Evolutionary conservation across 2,797 vertebrate genomes (phyloP), one percentile per base, ranked within the genome.

Genomic region (Danionella dracula): DNA sequence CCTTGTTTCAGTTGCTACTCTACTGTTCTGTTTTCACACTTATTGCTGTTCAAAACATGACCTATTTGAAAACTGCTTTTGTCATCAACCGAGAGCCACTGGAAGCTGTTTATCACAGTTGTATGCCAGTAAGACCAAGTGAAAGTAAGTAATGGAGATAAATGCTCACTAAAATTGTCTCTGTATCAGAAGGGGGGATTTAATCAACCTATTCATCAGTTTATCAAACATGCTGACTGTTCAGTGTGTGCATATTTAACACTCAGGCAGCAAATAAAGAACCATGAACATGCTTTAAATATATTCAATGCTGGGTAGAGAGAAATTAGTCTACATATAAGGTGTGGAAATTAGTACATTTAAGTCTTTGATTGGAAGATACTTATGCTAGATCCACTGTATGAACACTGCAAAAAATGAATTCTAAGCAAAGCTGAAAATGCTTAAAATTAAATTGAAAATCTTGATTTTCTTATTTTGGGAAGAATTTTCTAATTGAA

Each of bases 31-130:
- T 27, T 61, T 44, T 49, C 58, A 40, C 44, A 38, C 32, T 49
- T 57, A 41, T 35, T 49, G 32, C 45, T 19, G 45, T n/a, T 48
- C 35, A 35, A 61, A 38, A 32, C 3, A 13, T 37, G 15, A 32
- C 44, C 48, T 20, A 61, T 49, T 61, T 61, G 45, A 32, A 29
- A 49, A 61, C 27, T 19, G 45, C 45, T 29, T 49, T 38, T 61
- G 34, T 61, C 58, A 61, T 61, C 44, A 49, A 29, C 27, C 17
- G 15, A 38, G 32, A 38, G 10, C 34, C 45, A 61, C 2, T 38
- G 45, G 20, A 61, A 48, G 38, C 54, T 57, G 37, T 57, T 57
- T 19, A 42, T 42, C 38, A 42, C 38, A 13, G 29, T 57, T 6
- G 4, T 15, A 32, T 8, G 34, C 10, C 45, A 27, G 13, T 61